A percentile compares a stretch with the other conserved stretches of the same genome.
These are phyloP conservation scores for Hexactinellida sp. DNA, from an alignment of 37 sponge, comb jelly and placozoan genomes.

Conservation along the genomic window DNA sequence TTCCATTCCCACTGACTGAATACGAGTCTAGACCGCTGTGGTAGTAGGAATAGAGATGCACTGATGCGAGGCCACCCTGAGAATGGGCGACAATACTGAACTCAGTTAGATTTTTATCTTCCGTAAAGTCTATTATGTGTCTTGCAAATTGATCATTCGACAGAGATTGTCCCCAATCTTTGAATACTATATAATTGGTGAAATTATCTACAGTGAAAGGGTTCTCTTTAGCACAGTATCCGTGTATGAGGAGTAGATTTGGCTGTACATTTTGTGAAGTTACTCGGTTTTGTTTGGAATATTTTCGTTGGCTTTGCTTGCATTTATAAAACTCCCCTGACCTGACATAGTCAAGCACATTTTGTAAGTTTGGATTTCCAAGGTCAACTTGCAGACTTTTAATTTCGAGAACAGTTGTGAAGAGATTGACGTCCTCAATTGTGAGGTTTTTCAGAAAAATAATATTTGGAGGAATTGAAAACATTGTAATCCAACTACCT, in stretches of 20 bases:
- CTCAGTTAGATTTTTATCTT: slow-evolving; percentile 9
- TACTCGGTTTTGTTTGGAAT: neutral
- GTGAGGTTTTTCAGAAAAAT: slow-evolving; percentile 18
- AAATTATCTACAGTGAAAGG: slow-evolving; percentile 28
- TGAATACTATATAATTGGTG: slow-evolving; percentile 23
- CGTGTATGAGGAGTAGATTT: slow-evolving; percentile 33
- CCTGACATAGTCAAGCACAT: neutral
- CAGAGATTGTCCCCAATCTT: slow-evolving; percentile 25
- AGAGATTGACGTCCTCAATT: slow-evolving; percentile 26
- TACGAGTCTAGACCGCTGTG: slow-evolving; percentile 23
- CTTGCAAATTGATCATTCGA: slow-evolving; percentile 28
- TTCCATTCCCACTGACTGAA: slow-evolving; percentile 17
- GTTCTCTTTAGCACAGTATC: slow-evolving; percentile 36
- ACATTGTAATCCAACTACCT: slow-evolving; percentile 2
- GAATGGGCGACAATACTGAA: slow-evolving; percentile 33
- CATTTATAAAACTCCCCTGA: neutral
- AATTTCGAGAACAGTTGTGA: slow-evolving; percentile 21
- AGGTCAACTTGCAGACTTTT: slow-evolving; percentile 17
- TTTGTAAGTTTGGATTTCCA: neutral
- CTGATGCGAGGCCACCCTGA: slow-evolving; percentile 31
- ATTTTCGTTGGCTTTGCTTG: neutral
- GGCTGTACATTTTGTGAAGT: neutral
- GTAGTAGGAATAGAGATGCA: slow-evolving; percentile 33
- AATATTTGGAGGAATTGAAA: slow-evolving; percentile 11
- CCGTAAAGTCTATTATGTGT: slow-evolving; percentile 17